A percentile compares a stretch with the other conserved stretches of the same genome.
phyloP scores from a whole-genome alignment of 2,888 invertebrate species.

The Chydorus sphaericus region DNA sequence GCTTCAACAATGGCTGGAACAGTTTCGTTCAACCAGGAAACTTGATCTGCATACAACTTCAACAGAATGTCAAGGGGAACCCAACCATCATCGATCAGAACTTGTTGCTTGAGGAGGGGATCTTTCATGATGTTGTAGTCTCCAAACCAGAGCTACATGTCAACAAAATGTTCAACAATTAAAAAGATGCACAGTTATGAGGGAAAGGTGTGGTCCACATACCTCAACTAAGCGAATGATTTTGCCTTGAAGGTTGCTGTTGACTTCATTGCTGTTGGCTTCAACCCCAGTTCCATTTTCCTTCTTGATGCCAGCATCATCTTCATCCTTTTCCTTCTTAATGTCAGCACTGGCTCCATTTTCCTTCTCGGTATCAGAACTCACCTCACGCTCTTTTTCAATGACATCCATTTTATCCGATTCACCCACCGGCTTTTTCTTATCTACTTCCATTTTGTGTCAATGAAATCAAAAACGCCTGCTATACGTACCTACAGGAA shows the following conservation, averaged over 20 bases:
- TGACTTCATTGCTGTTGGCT: background rate
- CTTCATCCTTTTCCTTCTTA: background rate
- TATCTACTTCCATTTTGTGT: too few species aligned
- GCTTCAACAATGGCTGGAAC: conserved; percentile 53
- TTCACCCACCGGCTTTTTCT: too few species aligned
- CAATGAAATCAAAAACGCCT: too few species aligned
- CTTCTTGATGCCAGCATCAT: background rate
- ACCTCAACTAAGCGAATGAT: conserved; percentile 44
- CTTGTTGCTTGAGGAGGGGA: conserved; percentile 78
- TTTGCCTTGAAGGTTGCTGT: conserved; percentile 37
- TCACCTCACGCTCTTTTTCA: too few species aligned
- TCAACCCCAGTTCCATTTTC: too few species aligned
- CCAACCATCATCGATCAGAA: conserved; percentile 79
- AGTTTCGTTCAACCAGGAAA: conserved; percentile 55
- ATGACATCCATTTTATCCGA: too few species aligned
- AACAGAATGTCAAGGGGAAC: conserved; percentile 65
- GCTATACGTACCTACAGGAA: too few species aligned
- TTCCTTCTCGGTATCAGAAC: too few species aligned
- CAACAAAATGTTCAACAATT: conserved; percentile 18
- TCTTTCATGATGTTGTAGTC: conserved; percentile 83
- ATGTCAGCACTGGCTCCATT: too few species aligned
- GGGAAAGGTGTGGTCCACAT: too few species aligned
- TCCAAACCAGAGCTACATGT: conserved; percentile 63
- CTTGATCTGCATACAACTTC: conserved; percentile 79
- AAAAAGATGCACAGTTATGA: too few species aligned